These are phyloP conservation scores for Lamellibrachia luymesi DNA, from an alignment of 1,140 invertebrate genomes.

Conservation along the genomic window DNA sequence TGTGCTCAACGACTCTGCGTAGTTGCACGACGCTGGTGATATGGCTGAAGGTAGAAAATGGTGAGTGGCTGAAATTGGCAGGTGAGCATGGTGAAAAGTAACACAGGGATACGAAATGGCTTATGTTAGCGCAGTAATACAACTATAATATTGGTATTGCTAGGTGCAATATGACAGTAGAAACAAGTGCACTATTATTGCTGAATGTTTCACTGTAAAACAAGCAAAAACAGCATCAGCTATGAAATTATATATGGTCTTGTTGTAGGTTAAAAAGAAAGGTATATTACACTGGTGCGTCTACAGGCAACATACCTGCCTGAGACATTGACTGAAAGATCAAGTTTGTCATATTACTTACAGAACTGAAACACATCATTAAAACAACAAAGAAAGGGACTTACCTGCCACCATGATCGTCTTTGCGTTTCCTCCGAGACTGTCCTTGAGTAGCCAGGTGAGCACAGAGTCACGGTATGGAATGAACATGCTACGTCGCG, in stretches of 20 bases:
- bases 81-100: too few relatives aligned
- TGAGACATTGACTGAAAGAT: too few relatives aligned
- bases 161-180: neutral
- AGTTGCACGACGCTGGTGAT: slow-evolving; percentile 66
- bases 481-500: slow-evolving; percentile 64
- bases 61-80: too few relatives aligned
- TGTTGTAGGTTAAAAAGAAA: too few relatives aligned
- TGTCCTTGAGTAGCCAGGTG: slow-evolving; percentile 88
- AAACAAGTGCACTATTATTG: neutral
- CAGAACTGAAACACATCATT: neutral
- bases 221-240: slow-evolving; percentile 50
- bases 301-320: too few relatives aligned
- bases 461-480: slow-evolving; percentile 88
- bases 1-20: slow-evolving; percentile 55
- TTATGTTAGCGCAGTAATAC: neutral
- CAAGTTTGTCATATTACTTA: neutral
- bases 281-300: slow-evolving; percentile 44
- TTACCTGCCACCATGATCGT: slow-evolving; percentile 85
- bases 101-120: too few relatives aligned
- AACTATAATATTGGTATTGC: too few relatives aligned
- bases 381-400: slow-evolving; percentile 33
- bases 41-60: slow-evolving; percentile 39
- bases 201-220: slow-evolving; percentile 7
- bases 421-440: slow-evolving; percentile 88
- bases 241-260: slow-evolving; percentile 25